Evolutionary conservation across 2,797 vertebrate genomes (phyloP).

Genomic region (Prunella strophiata): DNA sequence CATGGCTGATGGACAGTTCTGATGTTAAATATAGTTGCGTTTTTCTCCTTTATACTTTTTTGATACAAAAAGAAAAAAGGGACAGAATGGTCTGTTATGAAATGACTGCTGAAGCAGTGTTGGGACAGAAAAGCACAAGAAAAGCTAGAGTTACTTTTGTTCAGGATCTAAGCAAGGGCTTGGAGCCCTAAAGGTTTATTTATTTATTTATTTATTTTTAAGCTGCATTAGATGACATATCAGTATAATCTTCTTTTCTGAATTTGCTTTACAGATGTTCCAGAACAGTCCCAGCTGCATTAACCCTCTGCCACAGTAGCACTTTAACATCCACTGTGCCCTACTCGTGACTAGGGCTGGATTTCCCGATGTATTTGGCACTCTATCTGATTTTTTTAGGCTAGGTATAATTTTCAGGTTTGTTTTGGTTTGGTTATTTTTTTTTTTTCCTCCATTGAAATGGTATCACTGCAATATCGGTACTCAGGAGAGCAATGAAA

Average conservation of each 20-base stretch:
- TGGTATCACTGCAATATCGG: not conserved
- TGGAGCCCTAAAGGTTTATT: not conserved
- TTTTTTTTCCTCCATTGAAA: not conserved
- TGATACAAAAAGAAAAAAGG: too few species aligned
- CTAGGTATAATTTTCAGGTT: not conserved
- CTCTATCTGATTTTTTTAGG: not conserved
- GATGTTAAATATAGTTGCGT: not conserved
- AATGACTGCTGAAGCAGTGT: not conserved
- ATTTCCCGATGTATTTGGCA: not conserved
- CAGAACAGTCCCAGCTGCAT: not conserved
- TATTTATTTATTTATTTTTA: not conserved
- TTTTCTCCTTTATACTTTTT: not conserved
- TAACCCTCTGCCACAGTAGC: not conserved
- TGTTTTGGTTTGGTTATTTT: not conserved
- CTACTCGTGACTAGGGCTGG: not conserved
- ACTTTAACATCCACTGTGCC: not conserved
- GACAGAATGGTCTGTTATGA: accelerated
- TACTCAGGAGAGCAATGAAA: not conserved
- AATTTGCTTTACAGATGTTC: not conserved
- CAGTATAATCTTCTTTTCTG: not conserved
- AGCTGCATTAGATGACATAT: not conserved
- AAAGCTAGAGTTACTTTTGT: not conserved
- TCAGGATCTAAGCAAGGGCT: not conserved
- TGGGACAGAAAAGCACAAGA: not conserved
- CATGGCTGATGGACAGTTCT: not conserved